Percentiles rank a stretch among this genome's conserved stretches.
Conservation (phyloP, 2,888 invertebrate species). For the Drosophila demipolita region DNA sequence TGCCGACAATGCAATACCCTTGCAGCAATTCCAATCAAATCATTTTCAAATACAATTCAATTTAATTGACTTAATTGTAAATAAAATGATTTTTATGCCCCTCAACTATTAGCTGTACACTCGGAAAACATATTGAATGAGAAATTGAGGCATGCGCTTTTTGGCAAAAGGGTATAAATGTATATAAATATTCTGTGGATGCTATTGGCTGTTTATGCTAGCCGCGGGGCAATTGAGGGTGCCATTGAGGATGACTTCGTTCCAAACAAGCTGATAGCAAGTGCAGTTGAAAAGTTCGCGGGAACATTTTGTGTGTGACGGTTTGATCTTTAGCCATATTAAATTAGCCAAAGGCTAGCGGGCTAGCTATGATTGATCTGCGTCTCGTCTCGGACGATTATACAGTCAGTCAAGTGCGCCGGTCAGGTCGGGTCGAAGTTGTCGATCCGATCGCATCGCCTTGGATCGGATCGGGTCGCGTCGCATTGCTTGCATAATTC, state of each 20-base stretch:
- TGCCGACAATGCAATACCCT: slow-evolving; percentile 27
- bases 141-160: neutral
- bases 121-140: neutral
- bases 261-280: slow-evolving; percentile 53
- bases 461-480: slow-evolving; percentile 59
- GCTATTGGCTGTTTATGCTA: slow-evolving; percentile 62
- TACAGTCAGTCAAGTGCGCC: slow-evolving; percentile 54
- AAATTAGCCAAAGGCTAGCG: slow-evolving; percentile 76
- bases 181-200: slow-evolving; percentile 22
- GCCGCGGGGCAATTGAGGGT: slow-evolving; percentile 36
- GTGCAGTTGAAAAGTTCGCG: slow-evolving; percentile 78
- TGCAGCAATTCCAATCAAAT: neutral
- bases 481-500: slow-evolving; percentile 75
- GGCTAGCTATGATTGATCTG: slow-evolving; percentile 73
- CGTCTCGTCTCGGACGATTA: slow-evolving; percentile 71
- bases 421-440: slow-evolving; percentile 52
- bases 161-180: slow-evolving; percentile 23
- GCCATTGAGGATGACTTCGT: slow-evolving; percentile 43
- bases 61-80: neutral
- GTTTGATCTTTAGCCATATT: slow-evolving; percentile 80
- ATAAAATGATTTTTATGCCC: neutral
- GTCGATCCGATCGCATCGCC: slow-evolving; percentile 30
- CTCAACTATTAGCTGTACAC: neutral
- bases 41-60: neutral
- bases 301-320: slow-evolving; percentile 72